Base-by-base conservation (phyloP, 2,113 vertebrate genomes). In the Nothobranchius kuhntae region DNA sequence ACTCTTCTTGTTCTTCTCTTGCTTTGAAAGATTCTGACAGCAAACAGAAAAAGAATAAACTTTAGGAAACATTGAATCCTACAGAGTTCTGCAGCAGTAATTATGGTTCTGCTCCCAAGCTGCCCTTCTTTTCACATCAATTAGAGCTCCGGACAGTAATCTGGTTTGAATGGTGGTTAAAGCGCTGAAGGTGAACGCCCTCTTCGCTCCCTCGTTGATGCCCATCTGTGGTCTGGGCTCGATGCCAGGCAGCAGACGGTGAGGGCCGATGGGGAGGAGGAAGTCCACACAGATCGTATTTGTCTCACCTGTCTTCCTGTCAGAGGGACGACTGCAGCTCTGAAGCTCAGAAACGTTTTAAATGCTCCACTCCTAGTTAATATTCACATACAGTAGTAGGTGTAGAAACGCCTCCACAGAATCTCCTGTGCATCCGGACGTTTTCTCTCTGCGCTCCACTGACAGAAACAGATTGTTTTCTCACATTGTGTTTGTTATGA, bases 281-380 rank as follows among this genome's bases (percentile, higher is more conserved):
- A 68, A 81, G 45, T 80, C 80, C 56, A 64, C 85, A 62, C 78
- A 69, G 78, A 82, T 77, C 78, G 24, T 24, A 53, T 73, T 76
- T 50, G 66, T 46, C 72, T 78, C 66, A 75, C 80, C 65, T 26
- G 44, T 85, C 77, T 57, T 62, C 40, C 53, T 73, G 78, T 62
- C 68, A 61, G 59, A 71, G 42, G 9, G 56, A 35, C 15, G 60
- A 9, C 53, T 57, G 53, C 38, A 9, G 56, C 21, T 21, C 21
- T 21, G 21, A 21, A 21, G 21, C 21, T 21, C 21, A 21, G 21
- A 21, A 21, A 21, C 42, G 44, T 40, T 69, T 53, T 14, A 61
- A 63, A 47, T 44, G 48, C 6, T 42, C 1, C 40, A 42, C 40
- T 42, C 7, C 8, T 8, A 42, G 7, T 42, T 9, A 42, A 42